phyloP scores from a whole-genome alignment of 2,113 vertebrate species.

The Pyxicephalus adspersus region DNA sequence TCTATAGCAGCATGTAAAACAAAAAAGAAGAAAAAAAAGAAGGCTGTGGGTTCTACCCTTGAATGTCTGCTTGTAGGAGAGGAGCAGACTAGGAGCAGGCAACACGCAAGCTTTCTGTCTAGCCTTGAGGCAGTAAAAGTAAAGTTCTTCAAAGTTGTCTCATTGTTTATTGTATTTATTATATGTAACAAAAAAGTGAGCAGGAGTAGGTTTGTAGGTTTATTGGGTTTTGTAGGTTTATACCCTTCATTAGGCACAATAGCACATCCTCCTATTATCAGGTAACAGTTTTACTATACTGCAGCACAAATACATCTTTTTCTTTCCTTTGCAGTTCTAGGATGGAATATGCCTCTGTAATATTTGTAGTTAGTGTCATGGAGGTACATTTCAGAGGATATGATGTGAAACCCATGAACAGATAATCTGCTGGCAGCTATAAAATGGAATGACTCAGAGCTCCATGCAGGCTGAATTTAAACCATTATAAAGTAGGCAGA shows the following conservation, averaged over 20 bases:
- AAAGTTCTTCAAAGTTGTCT: not conserved
- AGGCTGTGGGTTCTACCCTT: no score
- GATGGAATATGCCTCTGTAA: slow-evolving; percentile 36
- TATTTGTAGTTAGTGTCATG: slow-evolving; percentile 32
- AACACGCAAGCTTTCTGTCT: not conserved
- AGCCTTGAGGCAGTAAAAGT: not conserved
- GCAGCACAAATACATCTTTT: not conserved
- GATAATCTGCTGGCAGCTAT: slow-evolving; percentile 3
- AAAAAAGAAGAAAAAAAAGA: no score
- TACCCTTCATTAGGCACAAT: not conserved
- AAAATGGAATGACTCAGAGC: slow-evolving; percentile 37
- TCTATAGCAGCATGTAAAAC: no score
- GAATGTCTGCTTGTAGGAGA: not conserved
- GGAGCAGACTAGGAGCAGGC: not conserved
- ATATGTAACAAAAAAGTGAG: not conserved
- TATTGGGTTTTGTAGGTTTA: not conserved
- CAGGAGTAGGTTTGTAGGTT: no score
- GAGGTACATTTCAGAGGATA: not conserved
- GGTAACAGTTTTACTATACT: slow-evolving; percentile 18
- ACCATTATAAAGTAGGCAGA: slow-evolving; percentile 49
- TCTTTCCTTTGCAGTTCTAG: accelerated
- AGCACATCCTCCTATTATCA: not conserved
- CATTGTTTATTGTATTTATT: not conserved
- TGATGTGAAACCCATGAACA: slow-evolving; percentile 29
- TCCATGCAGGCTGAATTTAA: slow-evolving; percentile 23